Evolutionary conservation across 1,140 invertebrate genomes (phyloP), one percentile per base, ranked within the genome.

Genomic region (Drosophila ironensis): DNA sequence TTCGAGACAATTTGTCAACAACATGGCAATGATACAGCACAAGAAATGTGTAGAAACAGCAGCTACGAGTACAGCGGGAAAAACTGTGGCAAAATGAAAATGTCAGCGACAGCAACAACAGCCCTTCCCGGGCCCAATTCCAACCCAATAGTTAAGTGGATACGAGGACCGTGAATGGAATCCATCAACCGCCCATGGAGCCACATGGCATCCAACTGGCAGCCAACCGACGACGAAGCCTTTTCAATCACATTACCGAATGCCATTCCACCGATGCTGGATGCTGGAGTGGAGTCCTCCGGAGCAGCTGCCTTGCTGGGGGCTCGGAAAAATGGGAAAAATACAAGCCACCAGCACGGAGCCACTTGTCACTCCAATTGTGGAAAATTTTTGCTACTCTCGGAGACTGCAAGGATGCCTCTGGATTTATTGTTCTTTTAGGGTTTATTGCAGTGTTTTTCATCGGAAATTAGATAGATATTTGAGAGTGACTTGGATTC

Each of bases 161-260:
- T 59, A 50, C 60, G 44, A 42, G 11, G 7, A n/a, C 11, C 22
- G 54, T 77, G 77, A 84, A 82, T 84, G 68, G 77, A 84, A 84
- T 84, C 77, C 77, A 82, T 82, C 77, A 82, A 46, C 77, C 77
- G 57, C 77, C 77, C 57, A 59, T 76, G 77, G 77, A 24, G 78
- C 48, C 57, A 16, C 56, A 30, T 64, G 61, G 69, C 53, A 54
- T 60, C 69, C 77, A 56, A 69, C 77, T 60, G 77, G 61, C 61
- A 41, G 20, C 27, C 22, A 37, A 16, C 47, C 33, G 33, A 7
- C 38, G 28, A 46, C 33, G 54, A 47, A 71, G 37, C 47, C 53
- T 71, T 71, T 68, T 61, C 74, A 78, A 68, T 78, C 74, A 80
- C 61, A 69, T 73, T 73, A 64, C 59, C 37, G 42, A 57, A 37